Conservation (phyloP, 2,113 vertebrate genomes). For the Opisthocomus hoazin region DNA sequence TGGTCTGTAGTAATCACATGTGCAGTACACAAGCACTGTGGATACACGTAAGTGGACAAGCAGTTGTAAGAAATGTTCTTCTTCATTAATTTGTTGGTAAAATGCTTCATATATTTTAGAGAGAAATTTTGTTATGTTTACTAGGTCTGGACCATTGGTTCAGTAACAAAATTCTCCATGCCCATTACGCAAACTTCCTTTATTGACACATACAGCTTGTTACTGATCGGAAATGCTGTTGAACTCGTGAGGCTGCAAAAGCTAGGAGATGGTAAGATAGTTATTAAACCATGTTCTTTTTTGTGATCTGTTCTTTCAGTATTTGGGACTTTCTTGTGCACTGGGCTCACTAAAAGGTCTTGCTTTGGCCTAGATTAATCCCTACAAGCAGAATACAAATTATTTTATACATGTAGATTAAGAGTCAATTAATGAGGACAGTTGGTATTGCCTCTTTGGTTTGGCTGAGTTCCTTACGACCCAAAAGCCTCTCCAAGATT, state of each 20-base stretch:
- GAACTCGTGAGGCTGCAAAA: neutral
- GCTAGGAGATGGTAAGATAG: neutral
- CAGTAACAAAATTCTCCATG: neutral
- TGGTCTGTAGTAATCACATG: neutral
- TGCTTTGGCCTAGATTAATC: neutral
- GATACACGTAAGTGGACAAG: neutral
- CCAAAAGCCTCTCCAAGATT: neutral
- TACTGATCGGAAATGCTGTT: neutral
- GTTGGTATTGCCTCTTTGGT: neutral
- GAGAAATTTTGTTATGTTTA: neutral
- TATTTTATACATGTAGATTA: neutral
- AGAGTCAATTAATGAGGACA: constrained; percentile 3
- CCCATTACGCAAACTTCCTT: neutral
- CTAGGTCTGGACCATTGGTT: neutral
- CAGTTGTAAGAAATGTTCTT: neutral
- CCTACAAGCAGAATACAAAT: neutral
- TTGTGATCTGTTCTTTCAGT: neutral
- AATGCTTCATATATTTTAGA: neutral
- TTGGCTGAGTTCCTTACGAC: neutral
- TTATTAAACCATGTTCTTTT: neutral
- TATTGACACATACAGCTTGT: neutral
- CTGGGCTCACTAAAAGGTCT: neutral
- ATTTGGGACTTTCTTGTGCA: neutral
- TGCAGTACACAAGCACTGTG: neutral
- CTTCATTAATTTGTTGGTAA: neutral